These are phyloP conservation scores for Buphagus erythrorhynchus DNA, from an alignment of 2,797 vertebrate species.

Conservation along the genomic window DNA sequence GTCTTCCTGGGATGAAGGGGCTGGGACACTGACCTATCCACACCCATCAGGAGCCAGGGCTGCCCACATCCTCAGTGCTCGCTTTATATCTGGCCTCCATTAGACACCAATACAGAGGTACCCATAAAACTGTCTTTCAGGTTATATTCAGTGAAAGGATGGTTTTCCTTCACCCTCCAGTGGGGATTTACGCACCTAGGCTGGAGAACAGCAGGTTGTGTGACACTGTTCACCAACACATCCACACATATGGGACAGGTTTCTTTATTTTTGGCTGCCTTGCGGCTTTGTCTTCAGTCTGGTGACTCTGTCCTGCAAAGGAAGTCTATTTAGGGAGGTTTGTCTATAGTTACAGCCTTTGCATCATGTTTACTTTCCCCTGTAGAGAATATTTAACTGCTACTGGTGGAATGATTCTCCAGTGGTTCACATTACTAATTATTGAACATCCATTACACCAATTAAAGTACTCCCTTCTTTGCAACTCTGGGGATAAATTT, in stretches of 20 bases:
- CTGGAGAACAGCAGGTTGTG: background rate
- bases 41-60: background rate
- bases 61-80: background rate
- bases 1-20: background rate
- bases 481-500: background rate
- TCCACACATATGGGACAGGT: background rate
- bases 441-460: background rate
- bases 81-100: fast-evolving
- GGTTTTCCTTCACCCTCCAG: background rate
- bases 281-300: background rate
- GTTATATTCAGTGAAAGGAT: background rate
- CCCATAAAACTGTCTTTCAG: background rate
- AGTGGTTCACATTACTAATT: background rate
- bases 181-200: background rate
- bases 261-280: background rate
- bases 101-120: background rate
- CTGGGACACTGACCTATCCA: background rate
- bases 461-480: background rate
- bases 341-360: background rate
- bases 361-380: background rate
- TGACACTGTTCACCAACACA: background rate
- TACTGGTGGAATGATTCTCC: background rate
- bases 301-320: background rate
- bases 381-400: background rate
- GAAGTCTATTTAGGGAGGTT: background rate